Evolutionary conservation across 2,797 vertebrate genomes (phyloP).

Genomic region (Momotus momota): DNA sequence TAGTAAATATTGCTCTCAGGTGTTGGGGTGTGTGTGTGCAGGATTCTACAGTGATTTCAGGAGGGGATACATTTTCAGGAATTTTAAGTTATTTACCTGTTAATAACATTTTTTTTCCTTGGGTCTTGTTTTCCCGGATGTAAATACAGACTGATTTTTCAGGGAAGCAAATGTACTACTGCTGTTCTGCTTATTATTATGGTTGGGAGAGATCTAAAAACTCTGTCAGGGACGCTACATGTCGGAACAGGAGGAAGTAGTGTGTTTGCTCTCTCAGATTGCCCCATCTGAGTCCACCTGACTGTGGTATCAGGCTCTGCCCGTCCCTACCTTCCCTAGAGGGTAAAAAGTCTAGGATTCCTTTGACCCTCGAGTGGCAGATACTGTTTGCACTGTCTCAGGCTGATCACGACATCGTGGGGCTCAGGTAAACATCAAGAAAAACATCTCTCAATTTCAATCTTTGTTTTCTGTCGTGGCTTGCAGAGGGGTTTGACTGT

Average conservation of each 20-base stretch:
- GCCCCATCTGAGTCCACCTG: background rate
- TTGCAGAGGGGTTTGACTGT: background rate
- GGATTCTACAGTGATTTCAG: background rate
- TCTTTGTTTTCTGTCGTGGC: fast-evolving
- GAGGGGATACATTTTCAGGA: background rate
- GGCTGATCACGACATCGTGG: background rate
- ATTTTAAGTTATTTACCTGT: background rate
- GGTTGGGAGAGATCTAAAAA: background rate
- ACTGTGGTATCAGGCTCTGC: background rate
- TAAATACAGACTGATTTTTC: background rate
- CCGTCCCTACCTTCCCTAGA: background rate
- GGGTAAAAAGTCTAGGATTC: background rate
- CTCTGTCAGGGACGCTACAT: background rate
- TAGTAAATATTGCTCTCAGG: background rate
- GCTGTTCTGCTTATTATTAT: background rate
- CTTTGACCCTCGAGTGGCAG: background rate
- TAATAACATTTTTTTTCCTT: background rate
- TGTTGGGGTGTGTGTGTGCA: background rate
- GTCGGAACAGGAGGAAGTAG: background rate
- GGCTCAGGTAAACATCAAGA: background rate
- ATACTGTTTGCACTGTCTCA: background rate
- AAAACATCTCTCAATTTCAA: background rate
- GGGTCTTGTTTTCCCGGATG: background rate
- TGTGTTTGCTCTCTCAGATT: background rate
- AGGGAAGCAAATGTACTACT: background rate